These are phyloP conservation scores for Xanthia togata DNA, from an alignment of 2,888 invertebrate genomes.

Conservation along the genomic window DNA sequence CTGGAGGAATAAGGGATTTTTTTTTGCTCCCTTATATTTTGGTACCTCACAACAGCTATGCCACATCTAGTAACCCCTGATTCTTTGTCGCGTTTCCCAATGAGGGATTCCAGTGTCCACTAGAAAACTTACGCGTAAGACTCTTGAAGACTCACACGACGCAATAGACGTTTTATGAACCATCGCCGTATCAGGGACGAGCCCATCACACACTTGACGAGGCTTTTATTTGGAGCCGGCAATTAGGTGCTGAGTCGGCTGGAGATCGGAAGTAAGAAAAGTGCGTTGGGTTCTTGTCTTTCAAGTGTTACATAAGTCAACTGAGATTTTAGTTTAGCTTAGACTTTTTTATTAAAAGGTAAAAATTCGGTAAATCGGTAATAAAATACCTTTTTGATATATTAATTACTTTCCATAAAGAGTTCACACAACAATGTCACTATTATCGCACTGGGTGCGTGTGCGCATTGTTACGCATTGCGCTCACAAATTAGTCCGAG, in stretches of 20 bases:
- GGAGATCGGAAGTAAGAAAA: not conserved
- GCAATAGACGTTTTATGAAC: conserved; percentile 68
- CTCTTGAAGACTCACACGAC: conserved; percentile 61
- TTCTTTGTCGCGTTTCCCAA: conserved; percentile 37
- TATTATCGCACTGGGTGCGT: conserved; percentile 68
- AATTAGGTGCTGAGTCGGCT: conserved; percentile 62
- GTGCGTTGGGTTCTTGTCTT: conserved; percentile 1
- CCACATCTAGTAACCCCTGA: conserved; percentile 38
- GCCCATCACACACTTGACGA: conserved; percentile 37
- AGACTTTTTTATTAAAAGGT: not conserved
- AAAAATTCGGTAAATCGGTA: conserved; percentile 27
- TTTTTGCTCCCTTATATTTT: not conserved
- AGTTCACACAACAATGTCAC: conserved; percentile 74
- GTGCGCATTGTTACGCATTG: conserved; percentile 75
- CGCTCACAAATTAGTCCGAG: conserved; percentile 81
- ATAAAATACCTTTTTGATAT: conserved; percentile 57
- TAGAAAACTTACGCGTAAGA: conserved; percentile 69
- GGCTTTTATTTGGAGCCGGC: conserved; percentile 46
- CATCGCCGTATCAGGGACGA: conserved; percentile 50
- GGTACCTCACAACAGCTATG: not conserved
- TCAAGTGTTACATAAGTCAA: not conserved
- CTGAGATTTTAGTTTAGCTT: not conserved
- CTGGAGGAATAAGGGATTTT: not conserved
- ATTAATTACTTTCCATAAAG: conserved; percentile 63
- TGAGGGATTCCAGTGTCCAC: conserved; percentile 64